Evolutionary conservation across 2,113 vertebrate species (phyloP).

Genomic region (Climacteris rufus): DNA sequence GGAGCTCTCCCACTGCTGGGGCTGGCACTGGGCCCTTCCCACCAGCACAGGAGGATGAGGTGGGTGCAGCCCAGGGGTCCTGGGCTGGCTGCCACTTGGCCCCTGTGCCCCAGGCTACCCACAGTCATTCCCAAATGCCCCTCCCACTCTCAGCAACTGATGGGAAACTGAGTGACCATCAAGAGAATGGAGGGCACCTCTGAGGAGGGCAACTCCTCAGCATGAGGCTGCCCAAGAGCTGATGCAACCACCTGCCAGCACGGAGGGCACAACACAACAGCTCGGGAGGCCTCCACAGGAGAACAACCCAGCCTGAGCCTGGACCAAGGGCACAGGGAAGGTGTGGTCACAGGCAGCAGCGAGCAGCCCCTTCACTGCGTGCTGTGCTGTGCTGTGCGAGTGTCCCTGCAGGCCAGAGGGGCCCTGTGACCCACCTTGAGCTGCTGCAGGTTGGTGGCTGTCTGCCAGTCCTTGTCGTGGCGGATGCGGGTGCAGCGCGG

Average conservation of each 20-base stretch:
- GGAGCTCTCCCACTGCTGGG: background rate
- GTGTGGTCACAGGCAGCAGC: fast-evolving
- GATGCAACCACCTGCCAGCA: background rate
- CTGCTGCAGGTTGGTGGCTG: constrained; percentile 88
- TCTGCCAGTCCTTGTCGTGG: constrained; percentile 96
- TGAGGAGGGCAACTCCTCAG: background rate
- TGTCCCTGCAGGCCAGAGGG: no score
- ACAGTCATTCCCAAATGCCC: background rate
- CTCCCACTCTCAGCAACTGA: background rate
- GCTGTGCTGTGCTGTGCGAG: no score
- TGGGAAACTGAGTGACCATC: fast-evolving
- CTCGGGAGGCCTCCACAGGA: background rate
- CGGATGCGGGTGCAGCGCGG: constrained; percentile 94
- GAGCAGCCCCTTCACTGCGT: background rate
- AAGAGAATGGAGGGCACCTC: background rate
- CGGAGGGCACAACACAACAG: background rate
- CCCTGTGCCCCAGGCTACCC: background rate
- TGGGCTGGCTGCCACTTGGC: background rate
- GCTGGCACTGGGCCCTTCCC: background rate
- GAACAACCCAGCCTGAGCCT: background rate
- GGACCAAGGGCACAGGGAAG: fast-evolving
- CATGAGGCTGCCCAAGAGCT: background rate
- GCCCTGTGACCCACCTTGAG: constrained; percentile 89
- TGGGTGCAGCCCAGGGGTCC: background rate
- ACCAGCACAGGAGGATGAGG: background rate